Evolutionary conservation across 2,797 vertebrate species (phyloP).

Genomic region (Otolemur crassicaudatus): DNA sequence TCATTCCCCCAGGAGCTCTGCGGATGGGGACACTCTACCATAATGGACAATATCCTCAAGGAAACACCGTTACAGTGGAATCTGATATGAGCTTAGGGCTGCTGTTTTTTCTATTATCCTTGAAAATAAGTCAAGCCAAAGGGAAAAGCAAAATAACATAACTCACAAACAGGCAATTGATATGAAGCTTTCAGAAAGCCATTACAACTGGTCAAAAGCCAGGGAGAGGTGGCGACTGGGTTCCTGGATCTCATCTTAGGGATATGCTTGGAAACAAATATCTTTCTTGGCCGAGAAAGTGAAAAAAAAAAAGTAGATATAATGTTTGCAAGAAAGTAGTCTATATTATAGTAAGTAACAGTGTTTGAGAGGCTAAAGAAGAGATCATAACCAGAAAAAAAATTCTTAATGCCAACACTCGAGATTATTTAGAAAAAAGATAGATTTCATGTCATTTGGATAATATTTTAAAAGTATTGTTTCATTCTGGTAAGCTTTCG

Average conservation of each 20-base stretch:
- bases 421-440: not conserved
- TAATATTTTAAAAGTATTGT: not conserved
- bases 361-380: not conserved
- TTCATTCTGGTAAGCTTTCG: not conserved
- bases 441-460: not conserved
- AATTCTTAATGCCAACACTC: not conserved
- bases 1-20: not conserved
- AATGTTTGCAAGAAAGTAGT: not conserved
- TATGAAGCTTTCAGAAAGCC: not conserved
- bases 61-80: not conserved
- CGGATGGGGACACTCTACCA: not conserved
- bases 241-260: not conserved
- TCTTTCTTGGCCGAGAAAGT: not conserved
- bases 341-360: not conserved
- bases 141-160: constrained; percentile 60
- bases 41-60: constrained; percentile 20
- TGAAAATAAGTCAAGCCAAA: constrained; percentile 58
- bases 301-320: not conserved
- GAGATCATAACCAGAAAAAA: not conserved
- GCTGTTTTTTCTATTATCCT: constrained; percentile 68
- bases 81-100: not conserved
- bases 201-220: not conserved
- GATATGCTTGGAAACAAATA: not conserved
- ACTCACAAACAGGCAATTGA: constrained; percentile 21
- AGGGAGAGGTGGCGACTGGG: not conserved